Base-by-base conservation (phyloP, 2,888 invertebrate species). In the Cyclophora albipunctata region DNA sequence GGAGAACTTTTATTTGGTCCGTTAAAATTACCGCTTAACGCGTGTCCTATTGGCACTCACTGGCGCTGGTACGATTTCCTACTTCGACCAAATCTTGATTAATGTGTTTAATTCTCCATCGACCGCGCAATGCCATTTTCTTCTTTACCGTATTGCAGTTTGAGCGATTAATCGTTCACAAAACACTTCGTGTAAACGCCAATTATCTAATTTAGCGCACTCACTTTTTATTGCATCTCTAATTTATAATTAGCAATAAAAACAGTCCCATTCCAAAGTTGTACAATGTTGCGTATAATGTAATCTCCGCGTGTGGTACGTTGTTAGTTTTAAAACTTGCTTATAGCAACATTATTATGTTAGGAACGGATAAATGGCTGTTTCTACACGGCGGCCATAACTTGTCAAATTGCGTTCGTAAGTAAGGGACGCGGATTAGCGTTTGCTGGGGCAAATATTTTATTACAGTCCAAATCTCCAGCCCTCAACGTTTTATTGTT, bases 401-500 rank as follows among this genome's bases (percentile, higher is more conserved):
- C 86, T 83, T 83, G 81, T 86, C 79, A 86, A 86, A 86, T 86
- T 86, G 84, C 86, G 84, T 78, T 75, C 77, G 78, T 78, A 81
- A 85, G 85, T 84, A 77, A 84, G 84, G 86, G 85, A 83, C 78
- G 75, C 65, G 88, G 88, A 86, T 87, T 88, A 87, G 88, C 84
- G 79, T 73, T 81, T 76, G 85, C 82, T 81, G 81, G 84, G 85
- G 88, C 86, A 88, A 88, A 88, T 88, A 88, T 88, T 88, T 88
- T 88, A 88, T 86, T 88, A 88, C 84, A 81, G 85, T 79, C 88
- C 83, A 84, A 87, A 88, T 88, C 85, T 86, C 85, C 81, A 82
- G 85, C 86, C 87, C 88, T 88, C 84, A 79, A 80, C 81, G 81
- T 88, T 88, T 88, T 88, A 88, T 88, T 88, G 88, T 88, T 88